Evolutionary conservation across 2,113 vertebrate genomes (phyloP).

Genomic region (Chauna torquata): DNA sequence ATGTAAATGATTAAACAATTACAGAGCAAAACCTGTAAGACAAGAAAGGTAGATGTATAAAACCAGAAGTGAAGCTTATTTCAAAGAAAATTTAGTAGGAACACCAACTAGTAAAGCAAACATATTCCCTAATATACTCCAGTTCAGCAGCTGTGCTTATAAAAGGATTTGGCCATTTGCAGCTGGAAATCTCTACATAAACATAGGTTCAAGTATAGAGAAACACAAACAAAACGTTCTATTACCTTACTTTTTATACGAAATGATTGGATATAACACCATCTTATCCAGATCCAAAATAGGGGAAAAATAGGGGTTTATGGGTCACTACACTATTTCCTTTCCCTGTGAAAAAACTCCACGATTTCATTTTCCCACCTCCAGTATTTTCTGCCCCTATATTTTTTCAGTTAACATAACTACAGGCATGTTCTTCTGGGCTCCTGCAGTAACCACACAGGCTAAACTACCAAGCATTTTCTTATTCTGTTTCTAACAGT

Average conservation of each 20-base stretch:
- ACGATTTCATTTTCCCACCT: background rate
- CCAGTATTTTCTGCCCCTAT: background rate
- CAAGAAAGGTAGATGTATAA: background rate
- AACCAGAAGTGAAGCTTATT: background rate
- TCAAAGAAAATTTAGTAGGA: background rate
- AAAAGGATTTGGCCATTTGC: background rate
- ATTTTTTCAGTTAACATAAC: background rate
- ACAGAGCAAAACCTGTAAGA: background rate
- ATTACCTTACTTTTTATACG: background rate
- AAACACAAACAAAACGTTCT: background rate
- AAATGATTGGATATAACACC: background rate
- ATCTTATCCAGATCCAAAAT: background rate
- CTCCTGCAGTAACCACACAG: background rate
- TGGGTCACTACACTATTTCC: background rate
- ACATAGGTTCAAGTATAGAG: background rate
- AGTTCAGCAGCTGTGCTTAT: background rate
- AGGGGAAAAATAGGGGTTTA: background rate
- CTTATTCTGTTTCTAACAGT: background rate
- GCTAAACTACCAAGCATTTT: background rate
- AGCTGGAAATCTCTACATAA: background rate
- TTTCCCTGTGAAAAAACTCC: background rate
- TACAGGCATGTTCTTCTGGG: background rate
- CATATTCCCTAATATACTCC: background rate
- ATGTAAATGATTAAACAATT: background rate
- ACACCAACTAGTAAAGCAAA: background rate